Base-by-base conservation (phyloP, 2,888 invertebrate genomes). In the Podotricha telesiphe region DNA sequence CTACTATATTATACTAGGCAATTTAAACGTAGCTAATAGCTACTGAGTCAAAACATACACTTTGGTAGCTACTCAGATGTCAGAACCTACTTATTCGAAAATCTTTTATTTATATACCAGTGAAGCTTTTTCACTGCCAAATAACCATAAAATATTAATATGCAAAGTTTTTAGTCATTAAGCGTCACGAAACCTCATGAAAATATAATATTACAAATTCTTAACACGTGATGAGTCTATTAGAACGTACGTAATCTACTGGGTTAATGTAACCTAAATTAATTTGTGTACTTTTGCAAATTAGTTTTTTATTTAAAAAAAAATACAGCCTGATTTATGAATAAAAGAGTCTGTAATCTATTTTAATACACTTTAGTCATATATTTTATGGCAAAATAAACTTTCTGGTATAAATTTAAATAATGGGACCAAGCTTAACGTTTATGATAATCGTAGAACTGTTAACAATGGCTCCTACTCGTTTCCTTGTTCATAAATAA, bases 401-500 rank as follows among this genome's bases (percentile, higher is more conserved):
- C 11, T 17, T 55, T 58, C 19, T 42, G 20, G 20, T n/a, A 4
- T 59, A 59, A 45, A 59, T 22, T 59, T 45, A 20, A 45, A 45
- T 20, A 22, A 22, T 22, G 13, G 17, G 10, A 5, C 22, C 15
- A 19, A 19, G 15, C 22, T 45, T 8, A 22, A 45, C 15, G 20
- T 59, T 42, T 45, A 59, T 59, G 59, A 45, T 59, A 59, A 59
- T 59, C 40, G 20, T 40, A 34, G 34, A 20, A 56, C 19, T 56
- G 17, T 56, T 59, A 59, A 45, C 45, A 59, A 45, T 42, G 22
- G n/a, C 17, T 61, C 11, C n/a, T 7, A 61, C 28, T 40, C 28
- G 15, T 58, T 51, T 56, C 48, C 65, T 51, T 37, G 34, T 59
- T 47, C 59, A 47, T 20, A 61, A 61, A 69, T 61, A 65, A 47